phyloP scores from a whole-genome alignment of 2,888 invertebrate species.

The Electrophaes corylata region DNA sequence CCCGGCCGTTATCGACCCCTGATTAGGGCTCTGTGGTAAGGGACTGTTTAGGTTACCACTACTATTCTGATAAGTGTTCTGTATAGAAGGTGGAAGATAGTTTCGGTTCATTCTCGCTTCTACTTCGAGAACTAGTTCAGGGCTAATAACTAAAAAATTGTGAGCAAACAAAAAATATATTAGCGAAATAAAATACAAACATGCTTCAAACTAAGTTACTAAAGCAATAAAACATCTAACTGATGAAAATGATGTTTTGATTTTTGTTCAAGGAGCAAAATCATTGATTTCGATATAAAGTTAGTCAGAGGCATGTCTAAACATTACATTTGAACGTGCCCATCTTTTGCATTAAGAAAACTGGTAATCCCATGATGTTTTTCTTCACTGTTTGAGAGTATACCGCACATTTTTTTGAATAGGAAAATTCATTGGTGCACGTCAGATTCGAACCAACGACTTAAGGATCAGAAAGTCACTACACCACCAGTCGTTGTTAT shows the following conservation, averaged over 20 bases:
- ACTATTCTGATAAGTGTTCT: slow-evolving; percentile 51
- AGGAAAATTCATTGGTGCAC: too few relatives aligned
- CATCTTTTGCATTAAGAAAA: too few relatives aligned
- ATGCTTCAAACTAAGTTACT: slow-evolving; percentile 40
- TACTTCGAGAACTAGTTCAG: slow-evolving; percentile 94
- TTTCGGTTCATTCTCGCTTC: slow-evolving; percentile 94
- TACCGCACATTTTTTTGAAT: too few relatives aligned
- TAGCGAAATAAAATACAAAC: slow-evolving; percentile 47
- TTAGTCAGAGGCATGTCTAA: too few relatives aligned
- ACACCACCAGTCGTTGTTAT: too few relatives aligned
- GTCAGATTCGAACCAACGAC: too few relatives aligned
- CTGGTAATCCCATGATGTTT: too few relatives aligned
- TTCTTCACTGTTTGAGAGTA: too few relatives aligned
- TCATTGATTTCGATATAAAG: too few relatives aligned
- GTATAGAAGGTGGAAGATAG: slow-evolving; percentile 89
- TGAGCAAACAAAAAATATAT: slow-evolving; percentile 41
- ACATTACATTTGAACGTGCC: too few relatives aligned
- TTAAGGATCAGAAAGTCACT: too few relatives aligned
- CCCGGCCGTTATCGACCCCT: slow-evolving; percentile 21
- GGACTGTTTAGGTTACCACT: slow-evolving; percentile 36
- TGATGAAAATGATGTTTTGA: slow-evolving; percentile 2
- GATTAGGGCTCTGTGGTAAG: slow-evolving; percentile 50
- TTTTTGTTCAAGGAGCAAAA: not conserved
- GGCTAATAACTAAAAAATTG: slow-evolving; percentile 90
- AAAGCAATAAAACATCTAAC: not conserved